Base-by-base conservation (phyloP, 2,888 invertebrate species). In the Coenonympha arcania region DNA sequence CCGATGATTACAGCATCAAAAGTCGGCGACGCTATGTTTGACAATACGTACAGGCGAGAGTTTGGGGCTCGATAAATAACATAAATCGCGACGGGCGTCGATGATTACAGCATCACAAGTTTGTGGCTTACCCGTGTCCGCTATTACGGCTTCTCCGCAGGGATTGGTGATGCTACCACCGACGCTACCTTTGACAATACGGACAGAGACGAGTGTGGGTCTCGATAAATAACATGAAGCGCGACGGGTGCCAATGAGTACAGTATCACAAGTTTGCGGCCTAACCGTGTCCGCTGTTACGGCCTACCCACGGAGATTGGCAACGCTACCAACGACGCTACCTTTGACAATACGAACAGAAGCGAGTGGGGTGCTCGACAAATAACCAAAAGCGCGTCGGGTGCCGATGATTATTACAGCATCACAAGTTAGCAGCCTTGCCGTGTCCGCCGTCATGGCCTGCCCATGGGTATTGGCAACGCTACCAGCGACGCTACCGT, bases 361-460 rank as follows among this genome's bases (percentile, higher is more conserved):
- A 68, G 69, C 63, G n/a, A 50, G 54, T 60, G 60, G 59, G 61
- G 54, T 52, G 56, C 60, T 61, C 64, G 61, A 71, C 73, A 75
- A 76, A 76, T 76, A 76, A 71, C 75, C n/a, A n/a, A n/a, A n/a
- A 75, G 76, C 73, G 74, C 73, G 73, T 71, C 69, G 63, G 65
- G 24, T 16, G 22, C 15, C 39, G 22, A 40, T 15, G 37, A 37
- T 37, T n/a, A n/a, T n/a, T 19, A 20, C 13, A 40, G 9, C 26
- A 9, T 2, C 16, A n/a, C 11, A 16, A 40, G 11, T 20, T 22
- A 13, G 37, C 20, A 15, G 13, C 31, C 31, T 13, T n/a, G n/a
- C n/a, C n/a, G n/a, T n/a, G n/a, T n/a, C n/a, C n/a, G n/a, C n/a
- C n/a, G n/a, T n/a, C n/a, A n/a, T n/a, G n/a, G n/a, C n/a, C n/a